Evolutionary conservation across 1,140 invertebrate genomes (phyloP).

Genomic region (Heliconius himera): DNA sequence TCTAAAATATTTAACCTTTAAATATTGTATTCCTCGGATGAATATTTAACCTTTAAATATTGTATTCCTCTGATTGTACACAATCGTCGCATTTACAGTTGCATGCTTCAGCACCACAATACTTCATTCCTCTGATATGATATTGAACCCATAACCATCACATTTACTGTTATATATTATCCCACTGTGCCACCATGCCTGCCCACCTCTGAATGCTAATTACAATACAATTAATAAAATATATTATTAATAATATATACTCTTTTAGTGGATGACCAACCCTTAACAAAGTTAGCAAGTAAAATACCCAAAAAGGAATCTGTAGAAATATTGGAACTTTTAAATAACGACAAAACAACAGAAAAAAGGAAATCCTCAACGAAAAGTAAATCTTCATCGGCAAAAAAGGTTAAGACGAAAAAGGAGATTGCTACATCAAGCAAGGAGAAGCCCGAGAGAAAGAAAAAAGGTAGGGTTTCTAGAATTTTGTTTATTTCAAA

Average conservation of each 20-base stretch:
- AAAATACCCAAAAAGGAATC: constrained; percentile 70
- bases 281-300: constrained; percentile 63
- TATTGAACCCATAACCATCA: no score
- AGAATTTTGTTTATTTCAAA: constrained; percentile 25
- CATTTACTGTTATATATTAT: no score
- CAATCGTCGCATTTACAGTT: no score
- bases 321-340: constrained; percentile 57
- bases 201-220: no score
- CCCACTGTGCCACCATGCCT: no score
- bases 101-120: no score
- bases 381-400: constrained; percentile 49
- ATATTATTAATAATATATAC: constrained; percentile 11
- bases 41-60: no score
- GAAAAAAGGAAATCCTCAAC: constrained; percentile 62
- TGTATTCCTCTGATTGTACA: no score
- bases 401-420: constrained; percentile 59
- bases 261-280: constrained; percentile 66
- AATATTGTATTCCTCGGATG: no score
- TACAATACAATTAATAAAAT: no score
- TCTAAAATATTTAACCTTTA: no score
- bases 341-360: constrained; percentile 58
- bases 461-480: constrained; percentile 74
- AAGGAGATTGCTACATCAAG: constrained; percentile 56
- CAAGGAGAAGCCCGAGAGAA: constrained; percentile 66
- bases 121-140: no score